Evolutionary conservation across 2,113 vertebrate genomes (phyloP).

Genomic region (Paratilapia polleni): DNA sequence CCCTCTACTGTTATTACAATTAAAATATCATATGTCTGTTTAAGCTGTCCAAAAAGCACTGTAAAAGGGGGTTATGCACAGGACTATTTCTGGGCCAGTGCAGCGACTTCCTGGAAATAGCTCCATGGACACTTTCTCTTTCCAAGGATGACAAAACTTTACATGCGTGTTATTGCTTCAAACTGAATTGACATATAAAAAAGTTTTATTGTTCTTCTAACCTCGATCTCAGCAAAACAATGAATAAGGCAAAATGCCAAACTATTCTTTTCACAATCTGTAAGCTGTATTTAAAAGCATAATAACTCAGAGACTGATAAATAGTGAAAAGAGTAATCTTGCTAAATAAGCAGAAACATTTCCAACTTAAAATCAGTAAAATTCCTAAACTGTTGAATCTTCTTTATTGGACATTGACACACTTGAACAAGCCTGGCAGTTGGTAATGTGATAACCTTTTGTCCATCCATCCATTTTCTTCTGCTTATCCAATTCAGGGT

Average conservation of each 20-base stretch:
- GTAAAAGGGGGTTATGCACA: not conserved
- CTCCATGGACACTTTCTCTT: not conserved
- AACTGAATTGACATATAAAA: not conserved
- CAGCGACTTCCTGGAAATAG: not conserved
- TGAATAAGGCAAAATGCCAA: not conserved
- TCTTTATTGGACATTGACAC: not conserved
- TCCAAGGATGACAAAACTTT: not conserved
- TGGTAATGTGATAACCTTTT: not conserved
- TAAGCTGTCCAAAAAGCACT: not conserved
- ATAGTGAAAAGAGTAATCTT: not conserved
- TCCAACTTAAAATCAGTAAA: not conserved
- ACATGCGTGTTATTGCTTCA: not conserved
- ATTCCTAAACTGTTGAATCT: not conserved
- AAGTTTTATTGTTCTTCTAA: not conserved
- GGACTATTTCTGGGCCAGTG: not conserved
- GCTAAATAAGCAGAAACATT: not conserved
- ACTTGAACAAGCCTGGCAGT: not conserved
- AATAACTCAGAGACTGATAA: not conserved
- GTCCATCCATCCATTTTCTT: not conserved
- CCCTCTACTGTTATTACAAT: not conserved
- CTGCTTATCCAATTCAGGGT: not conserved
- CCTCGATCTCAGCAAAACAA: not conserved
- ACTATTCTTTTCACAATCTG: not conserved
- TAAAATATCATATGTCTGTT: not conserved
- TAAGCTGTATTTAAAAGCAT: not conserved